phyloP scores from a whole-genome alignment of 2,888 invertebrate genomes.

The Lasioglossum morio region DNA sequence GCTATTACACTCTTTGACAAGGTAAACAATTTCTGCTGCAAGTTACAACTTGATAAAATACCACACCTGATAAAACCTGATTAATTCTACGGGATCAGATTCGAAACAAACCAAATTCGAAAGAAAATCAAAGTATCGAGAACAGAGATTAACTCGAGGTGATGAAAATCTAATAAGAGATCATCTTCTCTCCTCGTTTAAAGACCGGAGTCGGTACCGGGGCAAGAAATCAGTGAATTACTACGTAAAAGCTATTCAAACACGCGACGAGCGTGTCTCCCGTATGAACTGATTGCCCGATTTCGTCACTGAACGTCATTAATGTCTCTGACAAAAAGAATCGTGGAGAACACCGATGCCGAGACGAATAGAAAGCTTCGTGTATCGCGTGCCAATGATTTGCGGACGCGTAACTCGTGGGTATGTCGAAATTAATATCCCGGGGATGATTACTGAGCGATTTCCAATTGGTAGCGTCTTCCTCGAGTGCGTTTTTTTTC shows the following conservation, averaged over 20 bases:
- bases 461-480: neutral
- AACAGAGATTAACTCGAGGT: neutral
- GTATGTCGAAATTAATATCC: constrained; percentile 34
- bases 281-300: constrained; percentile 16
- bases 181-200: neutral
- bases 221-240: constrained; percentile 6
- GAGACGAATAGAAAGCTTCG: constrained; percentile 24
- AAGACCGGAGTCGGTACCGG: neutral
- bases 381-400: constrained; percentile 34
- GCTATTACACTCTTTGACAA: no score
- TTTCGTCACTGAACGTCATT: constrained; percentile 42
- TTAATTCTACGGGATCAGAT: no score
- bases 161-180: neutral
- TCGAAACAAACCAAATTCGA: no score
- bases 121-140: neutral
- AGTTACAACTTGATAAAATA: no score
- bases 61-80: no score
- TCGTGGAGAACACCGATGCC: constrained; percentile 16
- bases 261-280: neutral
- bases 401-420: constrained; percentile 8
- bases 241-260: neutral
- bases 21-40: no score
- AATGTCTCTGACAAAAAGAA: constrained; percentile 32
- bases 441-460: constrained; percentile 21
- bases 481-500: neutral